A percentile compares a stretch with the other conserved stretches of the same genome.
phyloP scores from a whole-genome alignment of 2,797 vertebrate species.

The Crypturellus tataupa region DNA sequence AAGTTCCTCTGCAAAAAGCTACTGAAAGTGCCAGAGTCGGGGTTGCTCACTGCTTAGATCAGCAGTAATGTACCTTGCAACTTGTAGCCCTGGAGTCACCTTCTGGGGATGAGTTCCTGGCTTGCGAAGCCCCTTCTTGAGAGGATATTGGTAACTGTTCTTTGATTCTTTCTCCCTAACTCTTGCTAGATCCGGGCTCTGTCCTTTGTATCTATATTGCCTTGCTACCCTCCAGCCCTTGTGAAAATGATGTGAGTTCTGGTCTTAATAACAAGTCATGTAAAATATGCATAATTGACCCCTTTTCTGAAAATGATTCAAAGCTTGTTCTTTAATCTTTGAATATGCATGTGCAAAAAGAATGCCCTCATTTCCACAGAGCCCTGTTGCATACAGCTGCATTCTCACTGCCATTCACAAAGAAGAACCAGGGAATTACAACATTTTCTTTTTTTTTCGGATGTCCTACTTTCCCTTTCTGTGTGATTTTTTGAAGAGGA shows the following conservation, averaged over 20 bases:
- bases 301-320: conserved; percentile 68
- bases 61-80: conserved; percentile 33
- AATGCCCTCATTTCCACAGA: conserved; percentile 57
- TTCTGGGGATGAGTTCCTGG: conserved; percentile 43
- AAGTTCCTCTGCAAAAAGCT: not conserved
- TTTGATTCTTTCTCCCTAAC: conserved; percentile 49
- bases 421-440: conserved; percentile 37
- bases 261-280: conserved; percentile 66
- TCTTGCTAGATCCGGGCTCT: conserved; percentile 10
- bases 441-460: not conserved
- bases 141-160: conserved; percentile 58
- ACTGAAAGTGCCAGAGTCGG: not conserved
- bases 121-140: not conserved
- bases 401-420: conserved; percentile 21
- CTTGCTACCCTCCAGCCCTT: conserved; percentile 47
- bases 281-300: conserved; percentile 77
- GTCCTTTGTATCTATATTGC: conserved; percentile 17
- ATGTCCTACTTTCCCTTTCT: conserved; percentile 48
- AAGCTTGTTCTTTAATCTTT: conserved; percentile 69
- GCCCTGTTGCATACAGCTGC: conserved; percentile 26
- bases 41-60: conserved; percentile 18
- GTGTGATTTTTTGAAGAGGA: conserved; percentile 26
- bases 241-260: conserved; percentile 47
- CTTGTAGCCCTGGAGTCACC: conserved; percentile 48
- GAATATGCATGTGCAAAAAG: conserved; percentile 55